A percentile compares a stretch with the other conserved stretches of the same genome.
phyloP scores from a whole-genome alignment of 2,113 vertebrate species.

The Sus scrofa region T2T-Sscrofa CM000818.6:83767501-83768000 shows the following conservation, averaged over 20 bases:
- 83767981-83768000: not conserved
- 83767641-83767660: not conserved
- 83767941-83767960: not conserved
- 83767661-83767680: not conserved
- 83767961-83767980: not conserved
- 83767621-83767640: not conserved
- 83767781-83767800: not conserved
- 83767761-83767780: rapidly evolving
- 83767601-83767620: too few relatives aligned
- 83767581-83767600: not conserved
- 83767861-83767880: too few relatives aligned
- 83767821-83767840: not conserved
- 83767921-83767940: rapidly evolving
- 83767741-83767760: not conserved
- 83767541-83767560: not conserved
- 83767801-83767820: not conserved
- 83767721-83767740: not conserved
- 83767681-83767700: not conserved
- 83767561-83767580: not conserved
- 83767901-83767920: not conserved
- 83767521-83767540: not conserved
- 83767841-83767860: not conserved
- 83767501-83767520: too few relatives aligned
- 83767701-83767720: not conserved
- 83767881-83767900: not conserved